A percentile compares a stretch with the other conserved stretches of the same genome.
These are phyloP conservation scores for Clarias gariepinus DNA, from an alignment of 2,113 vertebrate genomes.

Conservation along the genomic window DNA sequence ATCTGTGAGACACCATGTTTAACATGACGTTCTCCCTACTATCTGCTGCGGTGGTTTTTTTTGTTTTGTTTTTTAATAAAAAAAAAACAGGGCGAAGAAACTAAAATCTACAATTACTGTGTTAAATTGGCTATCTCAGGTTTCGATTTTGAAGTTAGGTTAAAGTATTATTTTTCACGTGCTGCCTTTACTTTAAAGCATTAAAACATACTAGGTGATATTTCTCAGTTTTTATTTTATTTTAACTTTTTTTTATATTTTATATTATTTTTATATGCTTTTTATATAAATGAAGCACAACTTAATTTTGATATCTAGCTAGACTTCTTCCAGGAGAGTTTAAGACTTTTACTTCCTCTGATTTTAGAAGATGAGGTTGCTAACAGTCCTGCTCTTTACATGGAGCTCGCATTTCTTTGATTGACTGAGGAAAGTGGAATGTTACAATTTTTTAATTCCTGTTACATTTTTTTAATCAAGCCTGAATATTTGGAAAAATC, in stretches of 20 bases:
- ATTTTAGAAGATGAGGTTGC: neutral
- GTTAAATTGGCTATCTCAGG: neutral
- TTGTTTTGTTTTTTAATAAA: neutral
- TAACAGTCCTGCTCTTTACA: neutral
- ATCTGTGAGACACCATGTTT: neutral
- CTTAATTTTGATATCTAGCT: neutral
- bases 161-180: neutral
- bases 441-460: too few relatives aligned
- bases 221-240: neutral
- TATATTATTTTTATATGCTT: too few relatives aligned
- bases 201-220: neutral
- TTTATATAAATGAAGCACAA: neutral
- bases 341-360: neutral
- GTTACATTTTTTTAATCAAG: too few relatives aligned
- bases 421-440: neutral
- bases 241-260: neutral
- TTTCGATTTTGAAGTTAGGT: neutral
- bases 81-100: neutral
- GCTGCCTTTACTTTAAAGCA: conserved; percentile 25
- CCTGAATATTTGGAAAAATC: neutral
- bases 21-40: neutral
- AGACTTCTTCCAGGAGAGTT: neutral
- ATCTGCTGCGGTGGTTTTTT: neutral
- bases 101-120: neutral
- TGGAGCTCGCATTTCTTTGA: neutral